Percentiles rank a stretch among this genome's conserved stretches.
These are phyloP conservation scores for Spodoptera picta DNA, from an alignment of 2,888 invertebrate genomes.

Conservation along the genomic window DNA sequence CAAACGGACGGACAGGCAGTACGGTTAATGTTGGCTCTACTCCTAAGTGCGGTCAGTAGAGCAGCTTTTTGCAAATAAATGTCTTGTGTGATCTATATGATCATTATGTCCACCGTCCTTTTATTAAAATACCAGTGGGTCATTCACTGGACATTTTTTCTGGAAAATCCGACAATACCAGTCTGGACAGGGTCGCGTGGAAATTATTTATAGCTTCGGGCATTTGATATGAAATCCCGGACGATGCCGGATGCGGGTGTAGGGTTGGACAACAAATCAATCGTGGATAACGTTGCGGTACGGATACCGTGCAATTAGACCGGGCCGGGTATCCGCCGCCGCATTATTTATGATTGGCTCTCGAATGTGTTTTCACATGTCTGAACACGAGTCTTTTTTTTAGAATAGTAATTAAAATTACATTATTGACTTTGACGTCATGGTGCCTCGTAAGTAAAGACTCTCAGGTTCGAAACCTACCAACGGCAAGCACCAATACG, in stretches of 20 bases:
- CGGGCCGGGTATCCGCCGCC: conserved; percentile 21
- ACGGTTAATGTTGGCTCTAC: background rate
- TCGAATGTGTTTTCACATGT: conserved; percentile 17
- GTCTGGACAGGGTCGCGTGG: conserved; percentile 20
- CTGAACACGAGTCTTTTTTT: background rate
- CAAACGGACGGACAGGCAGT: too few species aligned
- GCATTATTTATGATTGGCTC: conserved; percentile 32
- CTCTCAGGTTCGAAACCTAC: too few species aligned
- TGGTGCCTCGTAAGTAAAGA: too few species aligned
- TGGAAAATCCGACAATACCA: conserved; percentile 27
- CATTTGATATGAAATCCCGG: conserved; percentile 48
- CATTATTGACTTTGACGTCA: too few species aligned
- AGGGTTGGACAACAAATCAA: conserved; percentile 49
- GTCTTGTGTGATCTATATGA: conserved; percentile 12
- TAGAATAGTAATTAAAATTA: background rate
- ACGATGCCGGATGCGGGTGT: conserved; percentile 33
- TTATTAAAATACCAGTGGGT: conserved; percentile 35
- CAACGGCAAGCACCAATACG: too few species aligned
- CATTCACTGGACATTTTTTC: conserved; percentile 33
- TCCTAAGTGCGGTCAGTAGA: conserved; percentile 6
- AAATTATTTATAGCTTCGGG: conserved; percentile 46
- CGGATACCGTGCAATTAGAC: conserved; percentile 48
- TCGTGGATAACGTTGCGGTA: conserved; percentile 42
- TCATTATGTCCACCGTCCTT: conserved; percentile 22
- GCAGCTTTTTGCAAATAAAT: conserved; percentile 27